Conservation (phyloP, 1,140 invertebrate species). For the Cotesia typhae region DNA sequence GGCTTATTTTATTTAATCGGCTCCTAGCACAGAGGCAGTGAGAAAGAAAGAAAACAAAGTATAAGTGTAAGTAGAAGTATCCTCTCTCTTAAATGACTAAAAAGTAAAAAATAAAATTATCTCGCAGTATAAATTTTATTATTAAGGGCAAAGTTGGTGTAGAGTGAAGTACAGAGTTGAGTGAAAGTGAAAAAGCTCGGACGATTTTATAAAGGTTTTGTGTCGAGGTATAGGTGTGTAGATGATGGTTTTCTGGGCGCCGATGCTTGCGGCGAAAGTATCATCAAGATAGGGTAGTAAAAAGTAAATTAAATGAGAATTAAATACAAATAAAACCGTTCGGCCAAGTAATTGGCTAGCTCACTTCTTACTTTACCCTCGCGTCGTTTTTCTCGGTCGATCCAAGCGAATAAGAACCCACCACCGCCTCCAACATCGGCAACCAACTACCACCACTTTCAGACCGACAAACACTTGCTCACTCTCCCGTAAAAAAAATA, state of each 20-base stretch:
- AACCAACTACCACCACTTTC: too few relatives aligned
- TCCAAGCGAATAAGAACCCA: neutral
- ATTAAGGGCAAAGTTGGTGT: too few relatives aligned
- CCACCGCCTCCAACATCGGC: neutral
- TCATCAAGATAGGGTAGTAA: slow-evolving; percentile 48
- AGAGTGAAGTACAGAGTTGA: too few relatives aligned
- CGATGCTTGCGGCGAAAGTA: slow-evolving; percentile 3
- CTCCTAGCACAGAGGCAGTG: neutral
- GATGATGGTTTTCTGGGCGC: neutral
- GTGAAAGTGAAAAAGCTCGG: neutral
- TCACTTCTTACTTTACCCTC: slow-evolving; percentile 25
- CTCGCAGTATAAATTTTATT: too few relatives aligned
- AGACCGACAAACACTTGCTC: too few relatives aligned
- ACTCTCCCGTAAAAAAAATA: too few relatives aligned
- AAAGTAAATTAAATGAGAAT: slow-evolving; percentile 67
- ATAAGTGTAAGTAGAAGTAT: too few relatives aligned
- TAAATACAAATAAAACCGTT: slow-evolving; percentile 66
- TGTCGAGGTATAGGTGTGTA: neutral
- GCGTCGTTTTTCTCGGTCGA: slow-evolving; percentile 4
- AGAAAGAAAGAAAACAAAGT: too few relatives aligned
- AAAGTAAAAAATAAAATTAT: too few relatives aligned
- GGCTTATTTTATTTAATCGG: slow-evolving; percentile 31
- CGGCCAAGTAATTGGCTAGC: slow-evolving; percentile 64
- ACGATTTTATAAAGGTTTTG: neutral
- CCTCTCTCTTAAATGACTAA: too few relatives aligned